phyloP scores from a whole-genome alignment of 2,797 vertebrate genomes.

The Diplodus sargus region DNA sequence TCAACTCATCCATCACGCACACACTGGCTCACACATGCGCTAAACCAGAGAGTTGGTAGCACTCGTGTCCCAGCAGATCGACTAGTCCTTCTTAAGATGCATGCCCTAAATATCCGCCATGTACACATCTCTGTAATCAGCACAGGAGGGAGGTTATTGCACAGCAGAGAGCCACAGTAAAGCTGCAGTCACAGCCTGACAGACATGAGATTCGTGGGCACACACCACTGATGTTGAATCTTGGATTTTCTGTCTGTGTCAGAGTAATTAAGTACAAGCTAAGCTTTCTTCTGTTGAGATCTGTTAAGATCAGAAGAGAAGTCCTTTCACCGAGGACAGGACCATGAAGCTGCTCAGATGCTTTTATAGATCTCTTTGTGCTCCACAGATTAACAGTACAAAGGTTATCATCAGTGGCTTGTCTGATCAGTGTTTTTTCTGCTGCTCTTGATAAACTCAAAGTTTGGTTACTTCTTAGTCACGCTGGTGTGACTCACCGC shows the following conservation, averaged over 20 bases:
- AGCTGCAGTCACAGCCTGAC: constrained; percentile 47
- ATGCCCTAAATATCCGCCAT: constrained; percentile 79
- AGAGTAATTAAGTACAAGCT: constrained; percentile 28
- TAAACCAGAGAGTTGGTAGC: constrained; percentile 14
- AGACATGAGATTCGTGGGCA: constrained; percentile 30
- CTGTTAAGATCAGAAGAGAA: constrained; percentile 9
- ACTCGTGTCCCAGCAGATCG: constrained; percentile 59
- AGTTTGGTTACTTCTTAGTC: not conserved
- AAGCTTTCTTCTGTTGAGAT: constrained; percentile 31
- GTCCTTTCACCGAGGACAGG: not conserved
- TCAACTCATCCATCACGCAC: constrained; percentile 18
- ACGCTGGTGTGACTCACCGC: not conserved
- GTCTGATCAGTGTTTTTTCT: not conserved
- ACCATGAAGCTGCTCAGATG: not conserved
- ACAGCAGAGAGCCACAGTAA: constrained; percentile 39
- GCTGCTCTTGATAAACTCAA: not conserved
- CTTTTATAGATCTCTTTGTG: not conserved
- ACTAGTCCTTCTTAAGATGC: constrained; percentile 68
- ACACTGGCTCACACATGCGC: constrained; percentile 18
- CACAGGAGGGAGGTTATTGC: constrained; percentile 41
- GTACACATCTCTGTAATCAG: constrained; percentile 77
- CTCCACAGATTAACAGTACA: not conserved
- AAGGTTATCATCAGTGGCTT: not conserved
- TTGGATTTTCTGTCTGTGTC: constrained; percentile 42
- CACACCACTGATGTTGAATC: constrained; percentile 11